A percentile compares a stretch with the other conserved stretches of the same genome.
Conservation (phyloP, 2,113 vertebrate species). For the Equus przewalskii region DNA sequence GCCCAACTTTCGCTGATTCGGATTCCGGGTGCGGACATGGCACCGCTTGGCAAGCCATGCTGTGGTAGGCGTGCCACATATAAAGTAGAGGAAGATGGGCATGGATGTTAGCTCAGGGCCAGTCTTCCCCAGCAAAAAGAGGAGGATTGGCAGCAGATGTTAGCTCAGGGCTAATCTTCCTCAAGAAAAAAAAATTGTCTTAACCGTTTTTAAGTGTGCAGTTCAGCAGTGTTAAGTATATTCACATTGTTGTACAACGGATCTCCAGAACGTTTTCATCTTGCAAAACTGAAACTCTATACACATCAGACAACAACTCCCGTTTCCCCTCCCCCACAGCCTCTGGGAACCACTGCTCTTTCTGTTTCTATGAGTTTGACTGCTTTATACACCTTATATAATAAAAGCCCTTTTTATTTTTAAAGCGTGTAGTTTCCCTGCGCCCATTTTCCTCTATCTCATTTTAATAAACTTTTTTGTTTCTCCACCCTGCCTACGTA, state of each 20-base stretch:
- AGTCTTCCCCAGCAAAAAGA: no score
- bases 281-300: background rate
- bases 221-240: background rate
- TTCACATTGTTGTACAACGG: no score
- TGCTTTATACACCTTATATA: background rate
- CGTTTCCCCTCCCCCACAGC: background rate
- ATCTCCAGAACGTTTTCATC: background rate
- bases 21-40: no score
- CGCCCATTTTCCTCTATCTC: background rate
- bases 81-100: no score
- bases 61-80: no score
- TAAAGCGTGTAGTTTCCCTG: background rate
- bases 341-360: background rate
- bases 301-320: no score
- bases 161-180: no score
- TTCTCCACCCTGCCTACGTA: background rate
- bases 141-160: no score
- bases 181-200: background rate
- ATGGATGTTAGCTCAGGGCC: no score
- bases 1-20: no score
- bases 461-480: slow-evolving; percentile 12
- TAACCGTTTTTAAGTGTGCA: background rate
- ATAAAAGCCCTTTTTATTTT: slow-evolving; percentile 17
- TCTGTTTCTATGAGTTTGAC: background rate
- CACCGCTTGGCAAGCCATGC: no score